phyloP scores from a whole-genome alignment of 2,797 vertebrate genomes.

The Phoebastria nigripes region DNA sequence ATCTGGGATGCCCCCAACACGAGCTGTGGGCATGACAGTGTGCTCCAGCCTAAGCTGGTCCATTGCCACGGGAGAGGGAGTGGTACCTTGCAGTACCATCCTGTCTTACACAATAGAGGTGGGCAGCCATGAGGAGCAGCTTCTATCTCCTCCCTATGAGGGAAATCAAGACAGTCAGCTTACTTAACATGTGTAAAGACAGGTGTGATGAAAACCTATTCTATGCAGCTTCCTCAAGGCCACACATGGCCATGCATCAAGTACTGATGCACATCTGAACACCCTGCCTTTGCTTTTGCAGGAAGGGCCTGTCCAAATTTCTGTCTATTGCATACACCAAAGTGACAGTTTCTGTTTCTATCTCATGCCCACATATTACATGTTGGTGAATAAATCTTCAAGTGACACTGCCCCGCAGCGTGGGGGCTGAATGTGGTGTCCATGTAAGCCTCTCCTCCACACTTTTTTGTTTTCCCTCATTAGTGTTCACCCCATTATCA shows the following conservation, averaged over 20 bases:
- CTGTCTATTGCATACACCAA: neutral
- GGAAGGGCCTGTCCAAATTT: neutral
- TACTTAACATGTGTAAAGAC: neutral
- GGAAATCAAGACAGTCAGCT: neutral
- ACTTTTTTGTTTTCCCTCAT: neutral
- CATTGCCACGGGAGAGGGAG: neutral
- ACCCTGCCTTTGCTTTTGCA: neutral
- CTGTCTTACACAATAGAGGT: neutral
- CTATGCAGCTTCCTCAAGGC: neutral
- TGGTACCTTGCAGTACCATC: fast-evolving
- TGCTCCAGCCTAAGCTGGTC: neutral
- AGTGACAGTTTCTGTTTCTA: neutral
- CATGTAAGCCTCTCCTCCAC: neutral
- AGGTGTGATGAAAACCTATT: neutral
- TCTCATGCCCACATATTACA: neutral
- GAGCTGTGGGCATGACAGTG: neutral
- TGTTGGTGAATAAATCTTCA: neutral
- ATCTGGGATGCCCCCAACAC: fast-evolving
- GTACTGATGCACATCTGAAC: neutral
- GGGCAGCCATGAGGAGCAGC: neutral
- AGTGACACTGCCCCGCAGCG: neutral
- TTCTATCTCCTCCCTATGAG: neutral
- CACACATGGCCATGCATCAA: no score
- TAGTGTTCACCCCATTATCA: neutral
- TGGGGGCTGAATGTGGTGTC: neutral